phyloP scores from a whole-genome alignment of 2,113 vertebrate species.

The Leucoraja erinaceus region DNA sequence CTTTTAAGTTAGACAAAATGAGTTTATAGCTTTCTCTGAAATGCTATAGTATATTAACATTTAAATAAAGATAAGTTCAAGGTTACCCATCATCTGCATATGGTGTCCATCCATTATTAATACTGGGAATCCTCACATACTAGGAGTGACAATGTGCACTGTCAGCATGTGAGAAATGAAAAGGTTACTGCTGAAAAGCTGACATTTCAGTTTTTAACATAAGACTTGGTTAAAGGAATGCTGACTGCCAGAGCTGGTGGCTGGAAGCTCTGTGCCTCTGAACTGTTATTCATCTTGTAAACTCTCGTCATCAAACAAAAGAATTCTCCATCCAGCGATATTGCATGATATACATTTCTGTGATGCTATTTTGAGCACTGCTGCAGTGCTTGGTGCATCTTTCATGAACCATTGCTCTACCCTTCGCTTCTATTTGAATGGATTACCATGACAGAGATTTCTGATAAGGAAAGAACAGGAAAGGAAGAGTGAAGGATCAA shows the following conservation, averaged over 20 bases:
- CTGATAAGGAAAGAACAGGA: background rate
- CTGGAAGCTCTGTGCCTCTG: background rate
- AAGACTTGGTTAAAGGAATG: background rate
- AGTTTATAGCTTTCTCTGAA: slow-evolving; percentile 20
- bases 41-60: background rate
- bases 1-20: slow-evolving; percentile 6
- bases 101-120: background rate
- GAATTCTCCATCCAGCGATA: background rate
- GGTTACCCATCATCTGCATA: background rate
- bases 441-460: background rate
- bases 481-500: background rate
- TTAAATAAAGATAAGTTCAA: slow-evolving; percentile 22
- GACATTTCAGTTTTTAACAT: slow-evolving; percentile 28
- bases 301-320: background rate
- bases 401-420: background rate
- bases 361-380: background rate
- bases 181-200: slow-evolving; percentile 12
- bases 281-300: background rate
- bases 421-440: background rate
- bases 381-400: background rate
- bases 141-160: slow-evolving; percentile 21
- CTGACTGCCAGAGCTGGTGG: background rate
- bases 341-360: background rate
- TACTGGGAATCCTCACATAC: background rate
- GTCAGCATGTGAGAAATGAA: slow-evolving; percentile 21